Percentiles rank a stretch among this genome's conserved stretches.
These are phyloP conservation scores for Brassicogethes aeneus DNA, from an alignment of 2,888 invertebrate species.

Conservation along the genomic window DNA sequence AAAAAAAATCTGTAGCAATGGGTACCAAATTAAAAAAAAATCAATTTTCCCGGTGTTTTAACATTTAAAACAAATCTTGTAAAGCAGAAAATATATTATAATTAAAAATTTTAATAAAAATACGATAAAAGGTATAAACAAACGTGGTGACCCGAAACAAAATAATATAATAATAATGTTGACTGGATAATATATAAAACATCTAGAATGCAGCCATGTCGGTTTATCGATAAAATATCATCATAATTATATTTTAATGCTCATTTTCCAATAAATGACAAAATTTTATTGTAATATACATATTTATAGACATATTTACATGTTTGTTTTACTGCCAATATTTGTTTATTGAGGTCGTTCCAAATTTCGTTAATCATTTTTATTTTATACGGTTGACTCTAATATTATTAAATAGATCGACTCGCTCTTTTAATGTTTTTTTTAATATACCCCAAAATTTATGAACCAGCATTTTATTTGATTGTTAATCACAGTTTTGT, in stretches of 20 bases:
- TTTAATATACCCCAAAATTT: too few relatives aligned
- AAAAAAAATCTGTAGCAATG: too few relatives aligned
- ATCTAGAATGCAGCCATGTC: not conserved
- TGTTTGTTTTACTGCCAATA: not conserved
- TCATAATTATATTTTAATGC: constrained; percentile 3
- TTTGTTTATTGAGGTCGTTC: constrained; percentile 2
- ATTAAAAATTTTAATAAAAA: not conserved
- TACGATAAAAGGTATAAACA: not conserved
- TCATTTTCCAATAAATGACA: constrained; percentile 1
- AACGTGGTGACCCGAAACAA: not conserved
- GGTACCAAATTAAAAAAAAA: too few relatives aligned
- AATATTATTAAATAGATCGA: constrained; percentile 1
- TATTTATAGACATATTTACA: constrained; percentile 3
- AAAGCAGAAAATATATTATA: too few relatives aligned
- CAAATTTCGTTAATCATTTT: constrained; percentile 1
- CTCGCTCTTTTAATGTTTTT: too few relatives aligned
- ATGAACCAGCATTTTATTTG: too few relatives aligned
- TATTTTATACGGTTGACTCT: not conserved
- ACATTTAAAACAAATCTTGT: too few relatives aligned
- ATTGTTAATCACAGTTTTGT: too few relatives aligned
- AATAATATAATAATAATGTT: not conserved
- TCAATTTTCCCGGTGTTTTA: too few relatives aligned
- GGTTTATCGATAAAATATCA: constrained; percentile 1
- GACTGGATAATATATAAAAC: not conserved
- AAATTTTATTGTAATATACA: constrained; percentile 3